Evolutionary conservation across 2,113 vertebrate species (phyloP), one percentile per base, ranked within the genome.

Genomic region (Hippolais icterina): DNA sequence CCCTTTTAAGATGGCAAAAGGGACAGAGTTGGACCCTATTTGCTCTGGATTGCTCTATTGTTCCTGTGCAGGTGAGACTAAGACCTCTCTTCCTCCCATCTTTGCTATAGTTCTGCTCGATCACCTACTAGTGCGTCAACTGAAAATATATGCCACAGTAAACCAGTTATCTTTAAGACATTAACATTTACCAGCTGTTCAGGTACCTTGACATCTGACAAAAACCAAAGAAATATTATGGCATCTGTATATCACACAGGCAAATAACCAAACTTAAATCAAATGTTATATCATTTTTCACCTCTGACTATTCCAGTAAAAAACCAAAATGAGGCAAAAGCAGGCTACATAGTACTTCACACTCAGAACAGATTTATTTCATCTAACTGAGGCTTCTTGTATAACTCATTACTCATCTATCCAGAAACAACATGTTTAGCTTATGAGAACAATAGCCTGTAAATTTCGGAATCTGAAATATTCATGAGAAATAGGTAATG

Each of bases 391-490:
- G 18, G 49, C 16, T 85, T 72, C 66, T 71, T 74, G 29, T 70
- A 50, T 63, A 42, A 29, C 29, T 95, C 76, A 54, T 83, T 64
- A 84, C 60, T 81, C 80, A 89, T 52, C n/a, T 90, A 94, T 52
- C 64, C 64, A 90, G 77, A 95, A 96, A 57, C 72, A 81, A 90
- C 47, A 54, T 79, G 27, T 85, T 97, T 95, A 89, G 37, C 91
- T 93, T 74, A 56, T 24, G 91, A 91, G 86, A 92, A 96, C 89
- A 96, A 93, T 75, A 95, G 91, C 44, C 69, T 79, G 81, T 76
- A 96, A 82, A 96, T 92, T 96, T 93, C 31, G 35, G 53, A 91
- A 87, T 60, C 61, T 89, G 91, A 96, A 95, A 95, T 95, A 95
- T 89, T 94, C 22, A 90, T 89, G 87, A 97, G 83, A 92, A 93